A percentile compares a stretch with the other conserved stretches of the same genome.
Evolutionary conservation across 2,113 vertebrate genomes (phyloP).

Genomic region (Rhabdornis inornatus): DNA sequence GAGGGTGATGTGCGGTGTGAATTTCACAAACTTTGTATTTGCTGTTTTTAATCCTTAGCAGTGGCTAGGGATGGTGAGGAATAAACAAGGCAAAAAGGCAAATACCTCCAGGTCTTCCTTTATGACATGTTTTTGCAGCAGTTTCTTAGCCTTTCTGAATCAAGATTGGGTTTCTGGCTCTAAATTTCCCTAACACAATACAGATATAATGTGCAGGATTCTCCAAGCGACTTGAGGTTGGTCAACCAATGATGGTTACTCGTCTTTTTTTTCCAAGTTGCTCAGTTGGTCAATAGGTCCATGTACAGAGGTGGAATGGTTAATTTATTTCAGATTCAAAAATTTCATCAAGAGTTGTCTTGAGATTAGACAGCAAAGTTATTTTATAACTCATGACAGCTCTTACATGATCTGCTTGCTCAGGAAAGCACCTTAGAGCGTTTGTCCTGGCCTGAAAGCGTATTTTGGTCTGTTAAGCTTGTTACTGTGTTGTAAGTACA

Average conservation of each 20-base stretch:
- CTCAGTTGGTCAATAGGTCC: not conserved
- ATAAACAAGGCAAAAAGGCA: not conserved
- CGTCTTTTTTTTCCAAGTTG: not conserved
- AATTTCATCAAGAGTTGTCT: not conserved
- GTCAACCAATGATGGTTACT: not conserved
- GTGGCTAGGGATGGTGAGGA: not conserved
- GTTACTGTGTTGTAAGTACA: not conserved
- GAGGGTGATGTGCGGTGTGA: not conserved
- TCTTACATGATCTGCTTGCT: not conserved
- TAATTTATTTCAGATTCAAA: not conserved
- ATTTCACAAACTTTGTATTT: not conserved
- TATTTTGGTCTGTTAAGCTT: not conserved
- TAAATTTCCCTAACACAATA: not conserved
- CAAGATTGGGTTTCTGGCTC: not conserved
- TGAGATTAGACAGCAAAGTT: not conserved
- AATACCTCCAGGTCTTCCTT: not conserved
- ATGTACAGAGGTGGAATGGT: not conserved
- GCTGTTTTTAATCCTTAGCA: not conserved
- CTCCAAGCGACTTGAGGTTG: not conserved
- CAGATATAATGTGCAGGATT: not conserved
- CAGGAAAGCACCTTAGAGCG: not conserved
- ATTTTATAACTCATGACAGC: not conserved
- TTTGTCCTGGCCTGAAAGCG: not conserved
- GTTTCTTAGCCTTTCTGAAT: not conserved
- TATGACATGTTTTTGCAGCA: not conserved